These are phyloP conservation scores for Meteorus cinctellus DNA, from an alignment of 2,888 invertebrate species.

Conservation along the genomic window DNA sequence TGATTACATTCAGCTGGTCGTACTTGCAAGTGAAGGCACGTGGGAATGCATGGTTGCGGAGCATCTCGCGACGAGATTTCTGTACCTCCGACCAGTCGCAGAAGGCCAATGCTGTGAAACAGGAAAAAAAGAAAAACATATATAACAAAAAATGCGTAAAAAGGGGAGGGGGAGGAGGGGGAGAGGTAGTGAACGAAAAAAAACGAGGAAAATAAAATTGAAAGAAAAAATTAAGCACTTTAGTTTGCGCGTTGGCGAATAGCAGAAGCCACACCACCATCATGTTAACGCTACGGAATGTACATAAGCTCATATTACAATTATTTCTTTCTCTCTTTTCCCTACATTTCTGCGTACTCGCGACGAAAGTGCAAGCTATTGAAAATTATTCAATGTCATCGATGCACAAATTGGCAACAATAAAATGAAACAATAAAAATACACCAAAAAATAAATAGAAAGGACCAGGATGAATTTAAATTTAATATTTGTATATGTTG, in stretches of 20 bases:
- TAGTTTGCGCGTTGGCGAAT: slow-evolving; percentile 17
- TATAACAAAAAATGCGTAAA: neutral
- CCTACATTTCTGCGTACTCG: slow-evolving; percentile 3
- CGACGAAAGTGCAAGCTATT: slow-evolving; percentile 17
- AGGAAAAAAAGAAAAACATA: slow-evolving; percentile 38
- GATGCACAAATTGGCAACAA: neutral
- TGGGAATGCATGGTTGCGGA: slow-evolving; percentile 77
- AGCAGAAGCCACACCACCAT: slow-evolving; percentile 4
- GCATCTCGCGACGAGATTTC: slow-evolving; percentile 77
- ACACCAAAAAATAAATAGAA: neutral
- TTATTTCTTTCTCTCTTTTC: neutral
- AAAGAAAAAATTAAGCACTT: slow-evolving; percentile 18
- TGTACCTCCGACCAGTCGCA: slow-evolving; percentile 81
- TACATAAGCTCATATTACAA: slow-evolving; percentile 21
- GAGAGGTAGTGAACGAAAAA: neutral
- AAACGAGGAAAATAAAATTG: neutral
- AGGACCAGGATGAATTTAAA: neutral
- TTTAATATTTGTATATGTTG: too few species aligned
- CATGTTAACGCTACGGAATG: neutral
- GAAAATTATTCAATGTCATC: slow-evolving; percentile 21
- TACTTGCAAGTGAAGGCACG: slow-evolving; percentile 76
- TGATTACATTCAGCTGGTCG: slow-evolving; percentile 74
- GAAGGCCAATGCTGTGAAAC: slow-evolving; percentile 78
- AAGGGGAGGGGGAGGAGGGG: neutral
- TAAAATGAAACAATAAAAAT: neutral